Evolutionary conservation across 2,113 vertebrate genomes (phyloP).

Genomic region (Castor canadensis): DNA sequence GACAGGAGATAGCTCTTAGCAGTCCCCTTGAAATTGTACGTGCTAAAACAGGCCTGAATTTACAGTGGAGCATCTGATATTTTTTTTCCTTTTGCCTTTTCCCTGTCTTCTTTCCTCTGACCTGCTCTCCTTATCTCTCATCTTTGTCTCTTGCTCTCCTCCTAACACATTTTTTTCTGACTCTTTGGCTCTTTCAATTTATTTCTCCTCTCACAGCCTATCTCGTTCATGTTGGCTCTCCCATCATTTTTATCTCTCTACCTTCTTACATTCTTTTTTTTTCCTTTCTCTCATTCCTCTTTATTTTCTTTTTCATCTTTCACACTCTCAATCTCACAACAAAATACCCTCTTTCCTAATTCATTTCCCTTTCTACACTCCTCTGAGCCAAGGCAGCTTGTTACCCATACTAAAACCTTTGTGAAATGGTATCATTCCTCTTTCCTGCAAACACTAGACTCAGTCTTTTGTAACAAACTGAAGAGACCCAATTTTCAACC

Average conservation of each 20-base stretch:
- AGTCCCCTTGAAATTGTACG: not conserved
- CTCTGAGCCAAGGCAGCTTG: not conserved
- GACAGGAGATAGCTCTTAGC: not conserved
- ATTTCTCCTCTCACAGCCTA: not conserved
- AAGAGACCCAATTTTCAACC: slow-evolving; percentile 44
- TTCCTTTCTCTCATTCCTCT: not conserved
- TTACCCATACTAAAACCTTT: not conserved
- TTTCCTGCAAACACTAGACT: not conserved
- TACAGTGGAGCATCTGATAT: not conserved
- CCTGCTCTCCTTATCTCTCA: not conserved
- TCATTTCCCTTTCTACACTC: not conserved
- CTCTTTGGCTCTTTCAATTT: not conserved
- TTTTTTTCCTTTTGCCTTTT: not conserved
- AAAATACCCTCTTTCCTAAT: not conserved
- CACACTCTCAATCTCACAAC: not conserved
- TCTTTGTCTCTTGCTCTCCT: not conserved
- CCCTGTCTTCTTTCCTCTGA: not conserved
- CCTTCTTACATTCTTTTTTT: not conserved
- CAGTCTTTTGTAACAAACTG: not conserved
- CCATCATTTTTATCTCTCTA: not conserved
- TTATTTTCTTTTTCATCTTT: not conserved
- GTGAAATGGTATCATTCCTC: not conserved
- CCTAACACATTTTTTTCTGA: not conserved
- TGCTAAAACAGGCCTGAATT: not conserved
- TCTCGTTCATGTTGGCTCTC: not conserved